These are phyloP conservation scores for Rhinichthys osculus DNA, from an alignment of 2,797 vertebrate species.

Conservation along the genomic window DNA sequence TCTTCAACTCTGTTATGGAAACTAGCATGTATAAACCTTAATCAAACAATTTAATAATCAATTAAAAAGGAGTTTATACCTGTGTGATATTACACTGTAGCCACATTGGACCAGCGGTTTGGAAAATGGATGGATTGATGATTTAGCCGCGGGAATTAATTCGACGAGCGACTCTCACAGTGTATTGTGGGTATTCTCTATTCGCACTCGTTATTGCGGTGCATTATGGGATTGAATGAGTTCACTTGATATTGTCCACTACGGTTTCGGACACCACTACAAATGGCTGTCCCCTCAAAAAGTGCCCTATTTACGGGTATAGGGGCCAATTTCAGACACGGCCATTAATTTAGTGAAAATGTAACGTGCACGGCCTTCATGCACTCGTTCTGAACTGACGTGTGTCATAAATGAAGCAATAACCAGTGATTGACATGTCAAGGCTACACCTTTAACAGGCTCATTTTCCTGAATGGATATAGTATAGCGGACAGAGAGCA, in stretches of 20 bases:
- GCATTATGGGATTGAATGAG: not conserved
- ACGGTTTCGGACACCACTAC: not conserved
- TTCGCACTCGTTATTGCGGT: not conserved
- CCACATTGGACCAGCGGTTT: no score
- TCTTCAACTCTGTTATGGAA: not conserved
- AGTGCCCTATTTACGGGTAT: not conserved
- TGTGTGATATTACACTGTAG: no score
- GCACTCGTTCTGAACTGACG: not conserved
- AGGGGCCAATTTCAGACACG: not conserved
- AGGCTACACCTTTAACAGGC: not conserved
- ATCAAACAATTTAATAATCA: not conserved
- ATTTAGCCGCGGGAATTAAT: no score
- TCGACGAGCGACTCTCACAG: no score
- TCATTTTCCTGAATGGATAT: not conserved
- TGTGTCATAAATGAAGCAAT: conserved; percentile 18
- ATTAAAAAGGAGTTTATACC: no score
- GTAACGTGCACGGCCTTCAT: not conserved
- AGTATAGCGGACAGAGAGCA: not conserved
- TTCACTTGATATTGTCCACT: no score
- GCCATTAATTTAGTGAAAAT: not conserved
- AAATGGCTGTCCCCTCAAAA: not conserved
- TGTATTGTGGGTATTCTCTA: no score
- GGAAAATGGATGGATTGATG: no score
- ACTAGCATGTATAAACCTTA: not conserved
- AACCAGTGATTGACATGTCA: conserved; percentile 34